Evolutionary conservation across 2,797 vertebrate genomes (phyloP), one percentile per base, ranked within the genome.

Genomic region (Spondyliosoma cantharus): DNA sequence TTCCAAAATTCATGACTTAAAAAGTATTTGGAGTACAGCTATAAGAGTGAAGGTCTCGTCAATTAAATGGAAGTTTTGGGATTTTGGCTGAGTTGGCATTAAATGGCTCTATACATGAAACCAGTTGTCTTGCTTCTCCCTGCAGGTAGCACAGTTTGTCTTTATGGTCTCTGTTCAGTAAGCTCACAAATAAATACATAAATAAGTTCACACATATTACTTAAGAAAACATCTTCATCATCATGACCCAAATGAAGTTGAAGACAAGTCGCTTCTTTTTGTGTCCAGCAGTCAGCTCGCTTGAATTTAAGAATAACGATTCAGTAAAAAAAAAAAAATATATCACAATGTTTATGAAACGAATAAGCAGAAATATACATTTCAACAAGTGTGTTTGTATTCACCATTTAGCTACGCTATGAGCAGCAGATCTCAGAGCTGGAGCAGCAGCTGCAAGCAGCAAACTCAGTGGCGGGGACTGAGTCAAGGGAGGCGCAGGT

Each of bases 391-490:
- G 24, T 75, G 24, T 80, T 4, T 80, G 37, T 78, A 46, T 83
- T 20, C 29, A 15, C n/a, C 13, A 0, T 74, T 32, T 74, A 99
- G 98, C 94, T 97, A 13, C 96, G 96, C 56, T 99, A 98, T 45
- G 97, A 99, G 81, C 95, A 96, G 83, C 96, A 95, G 81, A 93
- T 99, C 57, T 92, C 90, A 13, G 95, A 96, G 62, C 94, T 98
- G 70, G 96, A 99, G 85, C 95, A 94, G 71, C 93, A 93, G 70
- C 82, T 78, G 27, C 86, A 82, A 24, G 86, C 85, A 56, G 91
- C 84, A 32, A 48, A 52, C 42, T 59, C 54, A 12, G n/a, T 27
- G 25, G 60, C 45, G 17, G 79, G 6, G 52, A 62, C 85, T 0
- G 75, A 83, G 71, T 82, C 61, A n/a, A 68, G 25, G 79, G 82